Evolutionary conservation across 2,888 invertebrate genomes (phyloP), one percentile per base, ranked within the genome.

Genomic region (Isoperla grammatica): DNA sequence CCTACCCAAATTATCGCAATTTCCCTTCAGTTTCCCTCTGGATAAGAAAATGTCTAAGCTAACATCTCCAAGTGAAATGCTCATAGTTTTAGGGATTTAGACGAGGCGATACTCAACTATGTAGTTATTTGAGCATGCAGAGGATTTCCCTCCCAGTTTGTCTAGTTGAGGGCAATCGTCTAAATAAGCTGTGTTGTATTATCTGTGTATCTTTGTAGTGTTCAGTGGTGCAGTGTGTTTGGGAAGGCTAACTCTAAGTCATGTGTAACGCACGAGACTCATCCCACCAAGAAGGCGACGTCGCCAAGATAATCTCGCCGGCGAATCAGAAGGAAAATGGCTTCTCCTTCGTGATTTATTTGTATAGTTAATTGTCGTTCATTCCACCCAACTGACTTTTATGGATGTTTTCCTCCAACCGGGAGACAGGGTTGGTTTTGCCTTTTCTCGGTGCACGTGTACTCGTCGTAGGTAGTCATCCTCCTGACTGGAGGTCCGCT

Each of bases 281-380:
- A 39, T 53, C 53, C 17, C 20, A n/a, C 56, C 59, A 60, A 60
- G 60, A 58, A 56, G 40, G 43, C n/a, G 56, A 50, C 29, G 40
- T 20, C 23, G 56, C 29, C 35, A 63, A 64, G 67, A 67, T 68
- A 69, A 70, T 69, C 70, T 68, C 68, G 65, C 65, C 64, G 66
- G 66, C 67, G 68, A 69, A 70, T 69, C 68, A 70, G 68, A 62
- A 57, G 67, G 68, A 70, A 68, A 69, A 71, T 68, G 68, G 68
- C 68, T 68, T 64, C 45, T 53, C 55, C 67, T 63, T 62, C 60
- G 67, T 71, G 70, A 71, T 71, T 71, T 71, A 72, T 72, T 69
- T 69, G 69, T 70, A 69, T 70, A 71, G 70, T 72, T 72, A 71
- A 72, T 71, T 71, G 71, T 69, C 71, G 70, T 71, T 71, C 70